These are phyloP conservation scores for Plumapathes pennacea DNA, from an alignment of 92 coral and sea anemone genomes.

Conservation along the genomic window DNA sequence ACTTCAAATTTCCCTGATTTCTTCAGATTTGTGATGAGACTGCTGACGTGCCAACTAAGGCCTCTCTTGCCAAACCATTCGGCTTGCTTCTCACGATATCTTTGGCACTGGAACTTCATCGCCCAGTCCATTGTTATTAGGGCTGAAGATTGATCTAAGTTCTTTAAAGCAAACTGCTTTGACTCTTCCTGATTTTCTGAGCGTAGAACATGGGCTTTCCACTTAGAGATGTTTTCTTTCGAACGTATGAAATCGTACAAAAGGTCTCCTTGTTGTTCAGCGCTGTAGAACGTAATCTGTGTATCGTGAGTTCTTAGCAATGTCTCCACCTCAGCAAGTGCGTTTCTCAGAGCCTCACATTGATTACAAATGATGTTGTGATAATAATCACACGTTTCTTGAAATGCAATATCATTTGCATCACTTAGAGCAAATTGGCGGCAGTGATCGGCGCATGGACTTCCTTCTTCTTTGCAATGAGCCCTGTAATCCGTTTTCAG, in stretches of 20 bases:
- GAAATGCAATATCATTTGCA: conserved; percentile 6
- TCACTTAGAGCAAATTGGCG: conserved; percentile 28
- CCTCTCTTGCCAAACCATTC: conserved; percentile 46
- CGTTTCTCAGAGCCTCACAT: conserved; percentile 23
- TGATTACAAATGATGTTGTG: conserved; percentile 23
- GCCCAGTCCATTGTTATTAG: conserved; percentile 50
- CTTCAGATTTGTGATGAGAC: conserved; percentile 12
- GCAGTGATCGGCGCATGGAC: conserved; percentile 29
- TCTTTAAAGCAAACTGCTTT: conserved; percentile 27
- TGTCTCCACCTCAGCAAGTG: conserved; percentile 13
- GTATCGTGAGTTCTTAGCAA: neutral
- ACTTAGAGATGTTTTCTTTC: conserved; percentile 27
- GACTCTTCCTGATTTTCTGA: conserved; percentile 59
- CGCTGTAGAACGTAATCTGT: conserved; percentile 3
- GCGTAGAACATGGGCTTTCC: conserved; percentile 65
- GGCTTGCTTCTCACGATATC: conserved; percentile 31
- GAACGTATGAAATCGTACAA: conserved; percentile 24
- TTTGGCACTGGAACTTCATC: conserved; percentile 37
- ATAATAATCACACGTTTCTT: conserved; percentile 15
- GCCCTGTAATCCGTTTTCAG: conserved; percentile 41
- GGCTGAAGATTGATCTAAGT: conserved; percentile 19
- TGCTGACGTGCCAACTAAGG: conserved; percentile 47
- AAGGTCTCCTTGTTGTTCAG: conserved; percentile 38
- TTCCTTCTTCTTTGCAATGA: conserved; percentile 25
- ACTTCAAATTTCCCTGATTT: conserved; percentile 14